These are phyloP conservation scores for Thalpophila matura DNA, from an alignment of 2,888 invertebrate species.

Conservation along the genomic window DNA sequence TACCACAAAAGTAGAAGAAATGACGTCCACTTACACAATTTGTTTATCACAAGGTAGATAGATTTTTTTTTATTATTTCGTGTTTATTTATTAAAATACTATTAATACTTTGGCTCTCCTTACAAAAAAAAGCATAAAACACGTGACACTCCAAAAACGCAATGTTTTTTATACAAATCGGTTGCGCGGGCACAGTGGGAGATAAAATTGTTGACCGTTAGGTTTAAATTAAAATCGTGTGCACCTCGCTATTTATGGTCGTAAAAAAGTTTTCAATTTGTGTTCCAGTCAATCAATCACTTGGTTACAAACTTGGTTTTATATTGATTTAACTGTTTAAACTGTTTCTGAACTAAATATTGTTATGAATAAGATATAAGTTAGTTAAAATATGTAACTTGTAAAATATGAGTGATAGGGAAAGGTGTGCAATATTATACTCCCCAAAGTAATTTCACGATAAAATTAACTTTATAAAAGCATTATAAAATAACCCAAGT, in stretches of 20 bases:
- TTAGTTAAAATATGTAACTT: no score
- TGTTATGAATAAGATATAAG: not conserved
- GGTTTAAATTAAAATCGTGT: conserved; percentile 55
- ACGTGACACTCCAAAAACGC: not conserved
- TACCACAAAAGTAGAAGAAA: no score
- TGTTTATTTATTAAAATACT: no score
- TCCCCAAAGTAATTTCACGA: no score
- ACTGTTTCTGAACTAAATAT: not conserved
- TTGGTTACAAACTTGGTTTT: conserved; percentile 8
- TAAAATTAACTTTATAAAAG: not conserved
- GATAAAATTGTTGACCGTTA: conserved; percentile 49
- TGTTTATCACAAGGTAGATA: no score
- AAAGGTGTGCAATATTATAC: not conserved
- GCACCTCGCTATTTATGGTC: conserved; percentile 25
- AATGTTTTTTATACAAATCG: conserved; percentile 31
- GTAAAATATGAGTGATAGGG: not conserved
- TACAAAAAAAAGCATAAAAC: not conserved
- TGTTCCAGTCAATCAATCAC: conserved; percentile 39
- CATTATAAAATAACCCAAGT: not conserved
- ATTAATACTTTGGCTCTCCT: not conserved
- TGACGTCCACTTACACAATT: no score
- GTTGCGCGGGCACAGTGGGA: conserved; percentile 35
- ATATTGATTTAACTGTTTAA: conserved; percentile 15
- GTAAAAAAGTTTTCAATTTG: conserved; percentile 43
- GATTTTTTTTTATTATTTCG: no score